A percentile compares a stretch with the other conserved stretches of the same genome.
Conservation (phyloP, 2,113 vertebrate genomes). For the Lipotes vexillifer region DNA sequence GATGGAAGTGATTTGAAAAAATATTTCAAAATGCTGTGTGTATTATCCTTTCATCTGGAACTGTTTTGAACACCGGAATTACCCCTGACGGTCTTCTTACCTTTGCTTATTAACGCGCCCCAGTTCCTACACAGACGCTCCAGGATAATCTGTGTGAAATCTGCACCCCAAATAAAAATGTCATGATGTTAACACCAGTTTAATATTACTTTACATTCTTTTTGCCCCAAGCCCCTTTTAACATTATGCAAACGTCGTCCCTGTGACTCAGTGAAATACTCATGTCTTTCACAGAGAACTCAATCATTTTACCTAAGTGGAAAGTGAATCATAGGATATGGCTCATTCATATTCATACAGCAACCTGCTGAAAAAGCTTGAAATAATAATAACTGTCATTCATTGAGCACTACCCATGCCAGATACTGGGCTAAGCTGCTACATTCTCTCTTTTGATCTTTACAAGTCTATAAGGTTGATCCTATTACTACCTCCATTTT, state of each 20-base stretch:
- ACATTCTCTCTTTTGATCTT: neutral
- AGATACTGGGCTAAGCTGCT: neutral
- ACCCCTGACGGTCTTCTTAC: neutral
- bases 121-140: neutral
- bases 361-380: neutral
- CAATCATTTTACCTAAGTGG: neutral
- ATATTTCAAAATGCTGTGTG: neutral
- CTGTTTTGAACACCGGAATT: neutral
- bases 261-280: neutral
- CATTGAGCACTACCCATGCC: neutral
- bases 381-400: neutral
- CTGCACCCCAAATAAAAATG: neutral
- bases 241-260: fast-evolving
- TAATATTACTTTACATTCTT: neutral
- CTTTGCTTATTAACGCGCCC: neutral
- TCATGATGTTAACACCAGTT: neutral
- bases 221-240: neutral
- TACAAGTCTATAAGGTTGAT: neutral
- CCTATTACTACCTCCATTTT: neutral
- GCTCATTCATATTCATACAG: neutral
- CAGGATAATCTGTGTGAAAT: neutral
- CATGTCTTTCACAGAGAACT: neutral
- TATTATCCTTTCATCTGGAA: neutral
- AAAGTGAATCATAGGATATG: neutral
- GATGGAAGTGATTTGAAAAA: constrained; percentile 11